A percentile compares a stretch with the other conserved stretches of the same genome.
Evolutionary conservation across 1,140 invertebrate species (phyloP).

Genomic region (Bombus waltoni): DNA sequence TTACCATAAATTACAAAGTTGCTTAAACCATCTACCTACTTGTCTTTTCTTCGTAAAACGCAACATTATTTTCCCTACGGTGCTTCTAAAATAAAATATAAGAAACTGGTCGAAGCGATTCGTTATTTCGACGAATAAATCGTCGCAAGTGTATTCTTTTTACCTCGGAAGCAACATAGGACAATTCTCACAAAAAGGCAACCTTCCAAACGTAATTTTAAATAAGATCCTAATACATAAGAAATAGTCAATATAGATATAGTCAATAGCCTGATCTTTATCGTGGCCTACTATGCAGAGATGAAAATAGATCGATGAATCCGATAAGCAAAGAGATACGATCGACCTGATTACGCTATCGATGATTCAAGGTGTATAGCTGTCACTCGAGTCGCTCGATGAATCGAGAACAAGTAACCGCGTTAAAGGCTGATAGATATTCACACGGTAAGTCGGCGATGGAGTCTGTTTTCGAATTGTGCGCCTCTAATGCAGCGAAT

Average conservation of each 20-base stretch:
- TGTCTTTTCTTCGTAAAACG: neutral
- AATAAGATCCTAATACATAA: too few species aligned
- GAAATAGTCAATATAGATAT: too few species aligned
- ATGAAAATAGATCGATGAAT: neutral
- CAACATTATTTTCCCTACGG: neutral
- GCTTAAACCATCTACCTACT: neutral
- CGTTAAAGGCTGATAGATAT: conserved; percentile 8
- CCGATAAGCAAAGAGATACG: neutral
- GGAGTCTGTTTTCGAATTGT: conserved; percentile 46
- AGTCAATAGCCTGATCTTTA: too few species aligned
- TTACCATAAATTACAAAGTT: neutral
- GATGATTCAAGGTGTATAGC: conserved; percentile 5
- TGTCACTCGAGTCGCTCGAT: neutral
- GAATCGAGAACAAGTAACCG: neutral
- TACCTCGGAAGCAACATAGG: neutral
- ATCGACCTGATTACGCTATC: conserved; percentile 26
- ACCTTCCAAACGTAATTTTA: too few species aligned
- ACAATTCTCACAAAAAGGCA: neutral
- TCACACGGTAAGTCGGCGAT: conserved; percentile 27
- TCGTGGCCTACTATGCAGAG: too few species aligned
- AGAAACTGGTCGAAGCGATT: neutral
- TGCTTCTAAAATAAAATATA: neutral
- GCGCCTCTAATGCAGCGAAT: conserved; percentile 50
- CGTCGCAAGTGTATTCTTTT: neutral
- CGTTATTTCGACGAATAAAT: neutral